Base-by-base conservation (phyloP, 2,888 invertebrate species). In the Callyntrura sp. region DNA sequence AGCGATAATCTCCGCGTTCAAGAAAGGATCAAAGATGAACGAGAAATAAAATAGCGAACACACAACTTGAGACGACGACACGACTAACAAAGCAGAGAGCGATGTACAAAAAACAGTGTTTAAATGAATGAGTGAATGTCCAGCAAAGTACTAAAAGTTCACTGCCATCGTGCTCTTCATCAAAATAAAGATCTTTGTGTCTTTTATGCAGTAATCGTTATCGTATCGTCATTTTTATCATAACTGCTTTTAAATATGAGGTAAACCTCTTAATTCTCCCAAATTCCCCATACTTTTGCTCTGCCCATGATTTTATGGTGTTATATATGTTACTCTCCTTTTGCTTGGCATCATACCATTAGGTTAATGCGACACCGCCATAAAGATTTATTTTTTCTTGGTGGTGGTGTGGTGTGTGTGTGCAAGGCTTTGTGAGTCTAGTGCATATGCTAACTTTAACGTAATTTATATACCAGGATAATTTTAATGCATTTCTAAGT, bases 341-440 rank as follows among this genome's bases (percentile, higher is more conserved):
- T n/a, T n/a, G n/a, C n/a, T n/a, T n/a, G n/a, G n/a, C n/a, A n/a
- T n/a, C n/a, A n/a, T n/a, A n/a, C n/a, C n/a, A n/a, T n/a, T n/a
- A 12, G 2, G 65, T 28, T 57, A 79, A 79, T 79, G 79, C 79
- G 17, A 79, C 62, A 82, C 48, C 23, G 43, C n/a, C 65, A 65
- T 82, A 82, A 82, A 82, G 62, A 82, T 82, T 82, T 23, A 1
- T 23, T 65, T 9, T n/a, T n/a, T n/a, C n/a, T n/a, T n/a, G n/a
- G n/a, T n/a, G n/a, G n/a, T n/a, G n/a, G n/a, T n/a, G n/a, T n/a
- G n/a, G n/a, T n/a, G n/a, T n/a, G n/a, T n/a, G n/a, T n/a, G n/a
- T n/a, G n/a, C n/a, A n/a, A n/a, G n/a, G n/a, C n/a, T n/a, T n/a
- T n/a, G n/a, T n/a, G n/a, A n/a, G n/a, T n/a, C n/a, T n/a, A n/a